A percentile compares a stretch with the other conserved stretches of the same genome.
Conservation (phyloP, 1,140 invertebrate genomes). For the Trachymyrmex septentrionalis region DNA sequence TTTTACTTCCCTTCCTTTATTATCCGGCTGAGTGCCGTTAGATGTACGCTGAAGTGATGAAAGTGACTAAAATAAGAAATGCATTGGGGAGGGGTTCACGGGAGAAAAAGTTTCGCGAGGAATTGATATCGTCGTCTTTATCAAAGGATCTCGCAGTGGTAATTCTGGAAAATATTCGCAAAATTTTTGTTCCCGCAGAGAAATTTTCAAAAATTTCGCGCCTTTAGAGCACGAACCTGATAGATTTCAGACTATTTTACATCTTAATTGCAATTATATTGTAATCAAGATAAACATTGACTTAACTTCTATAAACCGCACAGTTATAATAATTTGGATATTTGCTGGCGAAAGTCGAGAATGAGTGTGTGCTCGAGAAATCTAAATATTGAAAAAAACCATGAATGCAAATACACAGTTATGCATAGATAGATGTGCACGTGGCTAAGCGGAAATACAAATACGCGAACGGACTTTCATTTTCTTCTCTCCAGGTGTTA, state of each 20-base stretch:
- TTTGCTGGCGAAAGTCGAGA: not conserved
- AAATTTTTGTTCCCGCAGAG: not conserved
- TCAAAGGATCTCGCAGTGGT: not conserved
- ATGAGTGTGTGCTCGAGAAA: not conserved
- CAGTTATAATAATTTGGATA: not conserved
- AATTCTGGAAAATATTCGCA: not conserved
- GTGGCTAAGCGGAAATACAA: not conserved
- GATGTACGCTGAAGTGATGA: constrained; percentile 8
- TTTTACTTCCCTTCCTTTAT: constrained; percentile 41
- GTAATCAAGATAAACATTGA: not conserved
- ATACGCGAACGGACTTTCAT: not conserved
- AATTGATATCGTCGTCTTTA: not conserved
- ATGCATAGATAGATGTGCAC: not conserved
- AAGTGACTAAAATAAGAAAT: constrained; percentile 9
- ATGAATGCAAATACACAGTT: not conserved
- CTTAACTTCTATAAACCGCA: not conserved
- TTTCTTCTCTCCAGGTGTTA: not conserved
- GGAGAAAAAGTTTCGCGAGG: not conserved
- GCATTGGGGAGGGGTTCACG: constrained; percentile 2
- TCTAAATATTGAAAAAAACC: constrained; percentile 16
- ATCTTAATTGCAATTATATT: constrained; percentile 5
- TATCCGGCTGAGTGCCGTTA: constrained; percentile 28
- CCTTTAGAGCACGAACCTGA: not conserved
- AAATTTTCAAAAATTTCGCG: not conserved
- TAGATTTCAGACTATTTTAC: not conserved